Base-by-base conservation (phyloP, 1,140 invertebrate genomes). In the Steinernema khuongi region DNA sequence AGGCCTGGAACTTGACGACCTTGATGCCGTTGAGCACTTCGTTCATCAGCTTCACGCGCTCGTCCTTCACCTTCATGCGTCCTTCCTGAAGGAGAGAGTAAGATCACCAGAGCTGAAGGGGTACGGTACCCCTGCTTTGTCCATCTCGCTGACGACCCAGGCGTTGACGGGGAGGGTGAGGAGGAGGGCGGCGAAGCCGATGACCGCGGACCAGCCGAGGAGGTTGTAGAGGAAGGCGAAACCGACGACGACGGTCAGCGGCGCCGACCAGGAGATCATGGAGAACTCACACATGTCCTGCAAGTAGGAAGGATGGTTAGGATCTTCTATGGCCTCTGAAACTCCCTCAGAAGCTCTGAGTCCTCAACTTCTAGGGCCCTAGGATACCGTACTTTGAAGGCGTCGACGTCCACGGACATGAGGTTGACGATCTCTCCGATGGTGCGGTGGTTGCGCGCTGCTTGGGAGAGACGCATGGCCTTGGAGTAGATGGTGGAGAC, bases 371-470 rank as follows among this genome's bases (percentile, higher is more conserved):
- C n/a, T n/a, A n/a, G n/a, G n/a, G n/a, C n/a, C n/a, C n/a, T n/a
- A n/a, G n/a, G n/a, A n/a, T n/a, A n/a, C n/a, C n/a, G n/a, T n/a
- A n/a, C n/a, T n/a, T n/a, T n/a, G 22, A 14, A 60, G 22, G 50
- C 14, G 14, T 60, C 50, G 11, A 60, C 86, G 85, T 89, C 89
- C 0, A 89, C 87, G 0, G 89, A 86, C 88, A 89, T 89, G 44
- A 89, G 74, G 78, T 90, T 90, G 0, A 89, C 88, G 70, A 90
- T 90, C 79, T 89, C 88, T n/a, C 89, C 89, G 18, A 88, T 86
- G 2, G 89, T 89, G n/a, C 88, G 85, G n/a, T 81, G 79, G 76
- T 85, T 86, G 22, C 85, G 79, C 0, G 87, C 82, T n/a, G 80
- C 76, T 72, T 81, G 86, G 4, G 84, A 86, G 32, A 88, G 78